A percentile compares a stretch with the other conserved stretches of the same genome.
These are phyloP conservation scores for Ailuropoda melanoleuca DNA, from an alignment of 2,113 vertebrate genomes.

Conservation along the genomic window DNA sequence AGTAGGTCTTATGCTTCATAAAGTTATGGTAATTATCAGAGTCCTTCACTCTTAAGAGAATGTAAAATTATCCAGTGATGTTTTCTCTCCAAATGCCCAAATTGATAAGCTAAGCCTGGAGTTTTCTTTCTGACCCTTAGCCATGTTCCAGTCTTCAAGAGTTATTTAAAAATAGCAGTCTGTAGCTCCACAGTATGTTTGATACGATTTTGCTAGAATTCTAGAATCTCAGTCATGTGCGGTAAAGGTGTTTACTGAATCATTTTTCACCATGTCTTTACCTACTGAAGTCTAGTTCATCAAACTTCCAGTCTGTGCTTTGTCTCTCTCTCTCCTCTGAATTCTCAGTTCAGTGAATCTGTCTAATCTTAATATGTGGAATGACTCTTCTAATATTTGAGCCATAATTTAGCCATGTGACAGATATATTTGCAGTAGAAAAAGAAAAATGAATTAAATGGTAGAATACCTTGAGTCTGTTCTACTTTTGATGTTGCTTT, in stretches of 20 bases:
- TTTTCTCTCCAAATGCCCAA: background rate
- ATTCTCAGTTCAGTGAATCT: background rate
- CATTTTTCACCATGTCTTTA: background rate
- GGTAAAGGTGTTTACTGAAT: background rate
- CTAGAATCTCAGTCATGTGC: background rate
- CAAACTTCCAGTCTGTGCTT: background rate
- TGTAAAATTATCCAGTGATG: background rate
- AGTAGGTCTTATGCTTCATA: background rate
- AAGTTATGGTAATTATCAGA: background rate
- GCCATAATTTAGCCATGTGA: background rate
- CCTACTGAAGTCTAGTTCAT: background rate
- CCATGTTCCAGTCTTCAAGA: background rate
- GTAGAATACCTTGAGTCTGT: background rate
- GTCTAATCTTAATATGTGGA: background rate
- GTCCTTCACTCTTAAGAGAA: background rate
- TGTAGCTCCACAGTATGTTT: background rate
- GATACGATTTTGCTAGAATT: background rate
- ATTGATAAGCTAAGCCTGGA: background rate
- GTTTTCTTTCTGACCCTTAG: conserved; percentile 28
- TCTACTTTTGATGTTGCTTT: background rate
- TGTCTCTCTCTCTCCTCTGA: background rate
- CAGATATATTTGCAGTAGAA: background rate
- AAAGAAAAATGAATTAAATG: background rate
- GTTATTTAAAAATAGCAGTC: background rate
- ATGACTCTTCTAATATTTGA: background rate